Conservation (phyloP, 2,888 invertebrate species). For the Dendrolimus pini region DNA sequence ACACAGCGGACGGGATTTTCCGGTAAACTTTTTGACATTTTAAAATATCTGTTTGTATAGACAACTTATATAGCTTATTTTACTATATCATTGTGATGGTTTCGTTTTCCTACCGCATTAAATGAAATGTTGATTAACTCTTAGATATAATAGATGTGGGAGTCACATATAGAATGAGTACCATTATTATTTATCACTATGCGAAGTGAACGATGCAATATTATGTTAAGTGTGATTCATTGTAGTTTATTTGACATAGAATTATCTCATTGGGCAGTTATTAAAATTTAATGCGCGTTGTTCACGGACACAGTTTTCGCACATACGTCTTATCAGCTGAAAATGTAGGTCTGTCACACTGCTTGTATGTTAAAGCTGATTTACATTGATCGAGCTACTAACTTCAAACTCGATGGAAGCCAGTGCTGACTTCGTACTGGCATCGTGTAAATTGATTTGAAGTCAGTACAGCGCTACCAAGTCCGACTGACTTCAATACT, state of each 20-base stretch:
- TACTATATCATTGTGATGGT: conserved; percentile 71
- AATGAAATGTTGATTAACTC: conserved; percentile 66
- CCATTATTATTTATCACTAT: conserved; percentile 56
- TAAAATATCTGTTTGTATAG: conserved; percentile 70
- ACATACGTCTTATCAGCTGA: neutral
- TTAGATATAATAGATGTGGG: conserved; percentile 61
- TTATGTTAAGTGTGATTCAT: conserved; percentile 54
- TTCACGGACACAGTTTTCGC: conserved; percentile 23
- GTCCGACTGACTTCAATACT: too few relatives aligned
- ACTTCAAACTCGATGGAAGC: too few relatives aligned
- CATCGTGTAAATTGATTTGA: too few relatives aligned
- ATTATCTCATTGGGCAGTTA: conserved; percentile 64
- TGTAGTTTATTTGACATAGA: conserved; percentile 44
- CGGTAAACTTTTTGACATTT: conserved; percentile 49
- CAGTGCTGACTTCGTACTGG: too few relatives aligned
- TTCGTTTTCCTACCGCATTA: conserved; percentile 72
- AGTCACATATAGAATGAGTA: conserved; percentile 60
- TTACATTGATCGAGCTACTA: too few relatives aligned
- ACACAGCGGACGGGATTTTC: conserved; percentile 39
- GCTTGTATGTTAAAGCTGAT: too few relatives aligned
- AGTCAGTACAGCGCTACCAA: too few relatives aligned
- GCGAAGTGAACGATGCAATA: conserved; percentile 49
- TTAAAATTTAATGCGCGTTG: conserved; percentile 44
- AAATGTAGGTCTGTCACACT: too few relatives aligned
- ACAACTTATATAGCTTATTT: conserved; percentile 69